A percentile compares a stretch with the other conserved stretches of the same genome.
Evolutionary conservation across 2,113 vertebrate genomes (phyloP).

Genomic region (Conger conger): DNA sequence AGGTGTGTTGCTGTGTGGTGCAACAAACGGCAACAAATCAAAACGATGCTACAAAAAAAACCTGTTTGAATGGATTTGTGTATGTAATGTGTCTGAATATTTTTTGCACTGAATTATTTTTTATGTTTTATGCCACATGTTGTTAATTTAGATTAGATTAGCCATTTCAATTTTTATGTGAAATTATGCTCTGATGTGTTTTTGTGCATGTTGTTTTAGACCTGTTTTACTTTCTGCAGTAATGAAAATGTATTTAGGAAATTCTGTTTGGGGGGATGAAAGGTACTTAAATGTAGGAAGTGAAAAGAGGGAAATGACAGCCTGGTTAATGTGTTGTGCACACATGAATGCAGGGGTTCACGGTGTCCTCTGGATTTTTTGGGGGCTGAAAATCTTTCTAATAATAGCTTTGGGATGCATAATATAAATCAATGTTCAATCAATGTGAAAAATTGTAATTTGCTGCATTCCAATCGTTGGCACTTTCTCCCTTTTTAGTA

Average conservation of each 20-base stretch:
- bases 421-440: no score
- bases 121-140: not conserved
- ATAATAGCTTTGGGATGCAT: no score
- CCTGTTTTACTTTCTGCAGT: no score
- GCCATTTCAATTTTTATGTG: constrained; percentile 18
- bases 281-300: not conserved
- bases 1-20: constrained; percentile 74
- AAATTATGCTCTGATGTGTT: no score
- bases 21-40: not conserved
- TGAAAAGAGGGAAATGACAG: not conserved
- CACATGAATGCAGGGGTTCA: not conserved
- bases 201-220: no score
- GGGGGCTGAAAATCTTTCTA: no score
- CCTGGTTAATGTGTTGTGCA: not conserved
- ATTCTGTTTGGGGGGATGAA: constrained; percentile 35
- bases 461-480: not conserved
- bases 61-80: not conserved
- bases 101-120: not conserved
- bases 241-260: no score
- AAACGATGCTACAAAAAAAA: not conserved
- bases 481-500: not conserved
- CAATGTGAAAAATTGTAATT: no score
- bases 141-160: constrained; percentile 43
- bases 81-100: not conserved
- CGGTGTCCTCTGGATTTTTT: not conserved